Evolutionary conservation across 2,113 vertebrate genomes (phyloP).

Genomic region (Corvus moneduloides): DNA sequence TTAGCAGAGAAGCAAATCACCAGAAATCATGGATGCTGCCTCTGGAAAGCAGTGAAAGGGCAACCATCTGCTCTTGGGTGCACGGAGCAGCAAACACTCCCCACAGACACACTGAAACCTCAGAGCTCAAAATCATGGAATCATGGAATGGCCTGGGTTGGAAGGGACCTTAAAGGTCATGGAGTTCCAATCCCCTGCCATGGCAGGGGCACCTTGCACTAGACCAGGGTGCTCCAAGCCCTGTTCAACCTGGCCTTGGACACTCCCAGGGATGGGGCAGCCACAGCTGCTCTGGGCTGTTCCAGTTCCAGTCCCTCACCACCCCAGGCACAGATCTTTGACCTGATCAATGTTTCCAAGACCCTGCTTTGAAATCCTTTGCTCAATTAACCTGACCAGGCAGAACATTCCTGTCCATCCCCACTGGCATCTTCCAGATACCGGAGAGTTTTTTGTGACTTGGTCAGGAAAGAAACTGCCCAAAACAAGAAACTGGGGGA

Average conservation of each 20-base stretch:
- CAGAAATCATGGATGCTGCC: background rate
- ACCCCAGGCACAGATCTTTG: background rate
- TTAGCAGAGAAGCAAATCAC: background rate
- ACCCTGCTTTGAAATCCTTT: background rate
- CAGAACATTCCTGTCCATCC: background rate
- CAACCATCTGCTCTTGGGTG: rapidly evolving
- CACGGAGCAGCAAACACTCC: rapidly evolving
- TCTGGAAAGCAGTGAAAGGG: background rate
- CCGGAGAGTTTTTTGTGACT: background rate
- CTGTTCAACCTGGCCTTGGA: background rate
- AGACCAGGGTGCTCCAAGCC: background rate
- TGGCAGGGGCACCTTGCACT: background rate
- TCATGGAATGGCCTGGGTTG: background rate
- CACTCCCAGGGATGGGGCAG: background rate
- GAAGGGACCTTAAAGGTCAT: background rate
- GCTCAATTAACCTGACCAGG: background rate
- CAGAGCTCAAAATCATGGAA: background rate
- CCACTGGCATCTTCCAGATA: background rate
- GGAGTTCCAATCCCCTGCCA: background rate
- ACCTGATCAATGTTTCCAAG: background rate
- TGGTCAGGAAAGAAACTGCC: background rate
- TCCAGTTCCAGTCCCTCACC: background rate
- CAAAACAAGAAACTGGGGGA: background rate
- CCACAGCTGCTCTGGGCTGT: background rate
- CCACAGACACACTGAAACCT: rapidly evolving